A percentile compares a stretch with the other conserved stretches of the same genome.
Evolutionary conservation across 2,113 vertebrate species (phyloP).

Genomic region (Hyaena hyaena): DNA sequence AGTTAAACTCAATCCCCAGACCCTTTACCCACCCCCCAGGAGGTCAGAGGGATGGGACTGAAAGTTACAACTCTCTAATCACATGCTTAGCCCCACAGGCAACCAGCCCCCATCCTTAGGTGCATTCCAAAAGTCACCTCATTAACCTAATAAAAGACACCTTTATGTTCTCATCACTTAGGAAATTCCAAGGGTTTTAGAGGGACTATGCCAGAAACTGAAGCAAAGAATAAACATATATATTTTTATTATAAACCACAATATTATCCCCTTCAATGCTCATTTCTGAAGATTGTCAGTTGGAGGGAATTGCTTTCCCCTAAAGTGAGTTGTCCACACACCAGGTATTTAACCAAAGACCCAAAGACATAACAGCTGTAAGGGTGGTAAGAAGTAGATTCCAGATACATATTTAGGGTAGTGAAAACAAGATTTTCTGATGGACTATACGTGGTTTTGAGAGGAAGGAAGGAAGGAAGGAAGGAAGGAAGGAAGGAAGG

Average conservation of each 20-base stretch:
- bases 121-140: not conserved
- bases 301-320: not conserved
- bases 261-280: not conserved
- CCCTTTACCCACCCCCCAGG: not conserved
- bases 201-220: not conserved
- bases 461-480: not conserved
- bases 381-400: not conserved
- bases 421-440: not conserved
- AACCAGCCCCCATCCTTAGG: not conserved
- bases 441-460: not conserved
- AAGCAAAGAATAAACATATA: not conserved
- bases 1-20: not conserved
- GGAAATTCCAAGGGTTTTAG: constrained; percentile 1
- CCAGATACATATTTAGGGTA: not conserved
- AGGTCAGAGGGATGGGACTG: not conserved
- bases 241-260: not conserved
- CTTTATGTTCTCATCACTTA: not conserved
- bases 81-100: not conserved
- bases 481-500: accelerated
- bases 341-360: not conserved
- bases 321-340: not conserved
- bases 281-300: not conserved
- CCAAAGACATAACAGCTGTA: not conserved
- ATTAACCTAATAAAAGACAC: not conserved
- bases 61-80: not conserved